Conservation (phyloP, 2,113 vertebrate genomes). For the Ploceus nigricollis region DNA sequence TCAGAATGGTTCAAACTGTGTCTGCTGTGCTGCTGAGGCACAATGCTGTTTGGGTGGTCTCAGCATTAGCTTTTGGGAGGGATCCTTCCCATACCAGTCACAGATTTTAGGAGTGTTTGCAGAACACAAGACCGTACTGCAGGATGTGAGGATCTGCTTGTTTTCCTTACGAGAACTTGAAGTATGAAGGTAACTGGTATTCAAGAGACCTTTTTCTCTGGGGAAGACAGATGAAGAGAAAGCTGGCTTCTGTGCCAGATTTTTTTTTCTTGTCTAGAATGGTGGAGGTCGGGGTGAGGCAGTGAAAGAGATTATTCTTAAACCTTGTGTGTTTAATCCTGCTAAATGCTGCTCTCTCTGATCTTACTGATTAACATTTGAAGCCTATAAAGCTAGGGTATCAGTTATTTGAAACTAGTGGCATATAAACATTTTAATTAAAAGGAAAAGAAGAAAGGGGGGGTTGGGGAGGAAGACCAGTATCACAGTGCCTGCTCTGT, state of each 20-base stretch:
- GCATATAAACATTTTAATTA: constrained; percentile 25
- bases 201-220: background rate
- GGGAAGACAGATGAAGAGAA: background rate
- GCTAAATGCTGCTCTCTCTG: constrained; percentile 28
- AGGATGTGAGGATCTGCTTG: background rate
- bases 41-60: constrained; percentile 9
- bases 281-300: rapidly evolving
- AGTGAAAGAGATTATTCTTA: constrained; percentile 8
- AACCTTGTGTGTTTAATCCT: constrained; percentile 56
- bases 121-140: background rate
- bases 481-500: rapidly evolving
- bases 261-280: background rate
- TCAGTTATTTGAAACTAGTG: constrained; percentile 33
- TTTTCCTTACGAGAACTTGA: background rate
- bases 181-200: background rate
- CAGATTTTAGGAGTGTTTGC: background rate
- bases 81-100: background rate
- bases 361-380: constrained; percentile 49
- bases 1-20: background rate
- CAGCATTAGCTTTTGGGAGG: background rate
- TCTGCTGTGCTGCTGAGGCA: background rate
- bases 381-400: constrained; percentile 10
- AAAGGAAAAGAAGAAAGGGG: background rate
- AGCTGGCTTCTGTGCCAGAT: background rate
- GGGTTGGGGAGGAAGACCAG: rapidly evolving